phyloP scores from a whole-genome alignment of 1,140 invertebrate species.

The Bombus difficillimus region DNA sequence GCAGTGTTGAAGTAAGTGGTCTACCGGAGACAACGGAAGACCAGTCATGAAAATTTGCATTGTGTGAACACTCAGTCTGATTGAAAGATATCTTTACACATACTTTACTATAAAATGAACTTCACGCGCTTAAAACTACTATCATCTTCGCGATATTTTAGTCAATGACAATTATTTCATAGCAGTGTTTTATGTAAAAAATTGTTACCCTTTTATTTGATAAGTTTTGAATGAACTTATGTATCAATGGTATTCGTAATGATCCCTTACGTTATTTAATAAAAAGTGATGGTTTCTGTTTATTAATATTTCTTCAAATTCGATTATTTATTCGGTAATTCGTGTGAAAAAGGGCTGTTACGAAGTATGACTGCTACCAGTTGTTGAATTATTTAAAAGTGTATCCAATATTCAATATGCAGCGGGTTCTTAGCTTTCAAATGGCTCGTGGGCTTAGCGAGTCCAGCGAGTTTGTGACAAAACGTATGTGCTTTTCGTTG shows the following conservation, averaged over 20 bases:
- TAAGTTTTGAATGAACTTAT: neutral
- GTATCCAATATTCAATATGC: slow-evolving; percentile 66
- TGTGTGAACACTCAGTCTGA: neutral
- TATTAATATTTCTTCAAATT: neutral
- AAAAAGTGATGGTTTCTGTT: neutral
- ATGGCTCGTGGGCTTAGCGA: slow-evolving; percentile 75
- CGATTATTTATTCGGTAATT: neutral
- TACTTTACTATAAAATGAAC: neutral
- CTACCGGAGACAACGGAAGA: slow-evolving; percentile 25
- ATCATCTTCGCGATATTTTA: too few species aligned
- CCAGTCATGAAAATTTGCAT: slow-evolving; percentile 7
- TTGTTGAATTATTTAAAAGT: neutral
- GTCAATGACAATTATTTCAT: neutral
- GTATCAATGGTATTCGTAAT: neutral
- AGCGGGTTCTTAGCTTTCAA: slow-evolving; percentile 80
- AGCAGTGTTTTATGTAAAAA: neutral
- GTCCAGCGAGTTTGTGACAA: slow-evolving; percentile 82
- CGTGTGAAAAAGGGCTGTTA: neutral
- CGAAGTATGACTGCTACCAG: neutral
- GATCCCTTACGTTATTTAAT: neutral
- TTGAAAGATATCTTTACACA: neutral
- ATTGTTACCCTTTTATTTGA: neutral
- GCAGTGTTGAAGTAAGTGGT: slow-evolving; percentile 48
- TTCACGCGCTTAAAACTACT: neutral
- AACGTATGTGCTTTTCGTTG: slow-evolving; percentile 83